Percentiles rank a stretch among this genome's conserved stretches.
phyloP scores from a whole-genome alignment of 2,113 vertebrate genomes.

The Rhodinocichla rosea region DNA sequence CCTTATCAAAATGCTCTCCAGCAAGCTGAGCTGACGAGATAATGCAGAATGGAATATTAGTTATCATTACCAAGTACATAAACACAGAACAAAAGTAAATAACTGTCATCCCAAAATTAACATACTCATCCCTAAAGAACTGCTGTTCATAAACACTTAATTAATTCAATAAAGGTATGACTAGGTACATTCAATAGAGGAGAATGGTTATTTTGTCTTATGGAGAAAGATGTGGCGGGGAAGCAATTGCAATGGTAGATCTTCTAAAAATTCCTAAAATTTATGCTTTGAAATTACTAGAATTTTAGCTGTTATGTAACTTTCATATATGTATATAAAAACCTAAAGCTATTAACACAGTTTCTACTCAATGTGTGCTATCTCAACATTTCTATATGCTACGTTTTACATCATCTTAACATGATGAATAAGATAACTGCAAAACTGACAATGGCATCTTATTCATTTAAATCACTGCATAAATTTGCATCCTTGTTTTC shows the following conservation, averaged over 20 bases:
- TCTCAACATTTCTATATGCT: not conserved
- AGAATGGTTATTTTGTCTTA: not conserved
- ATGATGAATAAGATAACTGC: not conserved
- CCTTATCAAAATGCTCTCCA: constrained; percentile 35
- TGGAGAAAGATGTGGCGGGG: not conserved
- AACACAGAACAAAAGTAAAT: constrained; percentile 48
- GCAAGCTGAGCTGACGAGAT: constrained; percentile 57
- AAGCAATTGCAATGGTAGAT: not conserved
- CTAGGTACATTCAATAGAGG: not conserved
- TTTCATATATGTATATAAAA: not conserved
- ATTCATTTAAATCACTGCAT: not conserved
- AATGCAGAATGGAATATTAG: constrained; percentile 43
- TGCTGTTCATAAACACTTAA: constrained; percentile 37
- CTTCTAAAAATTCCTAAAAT: not conserved
- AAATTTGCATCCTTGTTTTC: not conserved
- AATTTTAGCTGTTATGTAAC: not conserved
- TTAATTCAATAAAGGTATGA: constrained; percentile 41
- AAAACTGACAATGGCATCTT: not conserved
- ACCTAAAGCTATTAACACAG: fast-evolving
- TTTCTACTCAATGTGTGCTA: not conserved
- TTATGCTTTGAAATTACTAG: not conserved
- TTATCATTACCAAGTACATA: constrained; percentile 6
- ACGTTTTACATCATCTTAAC: not conserved
- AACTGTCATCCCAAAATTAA: constrained; percentile 42
- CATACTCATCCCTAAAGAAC: constrained; percentile 36